These are phyloP conservation scores for Epinotia ramella DNA, from an alignment of 2,888 invertebrate species.

Conservation along the genomic window DNA sequence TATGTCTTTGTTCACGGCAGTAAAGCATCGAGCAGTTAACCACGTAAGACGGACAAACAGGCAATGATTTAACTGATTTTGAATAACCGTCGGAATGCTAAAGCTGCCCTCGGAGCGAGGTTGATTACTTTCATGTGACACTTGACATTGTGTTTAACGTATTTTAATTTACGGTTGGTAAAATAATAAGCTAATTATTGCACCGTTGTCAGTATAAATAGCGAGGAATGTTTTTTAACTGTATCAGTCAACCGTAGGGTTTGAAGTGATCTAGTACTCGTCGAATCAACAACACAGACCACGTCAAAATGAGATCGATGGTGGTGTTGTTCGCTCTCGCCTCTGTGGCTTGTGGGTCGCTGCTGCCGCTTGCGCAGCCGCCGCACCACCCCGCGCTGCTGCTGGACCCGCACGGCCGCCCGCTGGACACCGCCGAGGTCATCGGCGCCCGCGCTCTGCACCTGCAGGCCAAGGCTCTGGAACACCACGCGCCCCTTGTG, in stretches of 20 bases:
- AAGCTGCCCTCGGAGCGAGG: slow-evolving; percentile 55
- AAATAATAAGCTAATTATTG: slow-evolving; percentile 65
- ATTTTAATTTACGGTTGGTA: slow-evolving; percentile 57
- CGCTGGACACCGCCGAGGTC: slow-evolving; percentile 57
- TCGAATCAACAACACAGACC: slow-evolving; percentile 56
- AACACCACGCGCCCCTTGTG: slow-evolving; percentile 46
- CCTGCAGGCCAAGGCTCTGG: slow-evolving; percentile 54
- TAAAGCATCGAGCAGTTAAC: slow-evolving; percentile 23
- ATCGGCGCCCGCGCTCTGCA: slow-evolving; percentile 53
- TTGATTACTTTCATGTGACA: slow-evolving; percentile 74
- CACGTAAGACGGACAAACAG: slow-evolving; percentile 25
- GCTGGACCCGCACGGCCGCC: slow-evolving; percentile 54
- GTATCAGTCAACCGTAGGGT: slow-evolving; percentile 73
- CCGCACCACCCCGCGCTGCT: slow-evolving; percentile 54
- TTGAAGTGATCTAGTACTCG: slow-evolving; percentile 52
- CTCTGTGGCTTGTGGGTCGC: slow-evolving; percentile 72
- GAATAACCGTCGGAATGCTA: slow-evolving; percentile 41
- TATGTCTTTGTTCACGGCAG: neutral
- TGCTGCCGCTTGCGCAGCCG: slow-evolving; percentile 54
- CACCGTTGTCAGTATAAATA: slow-evolving; percentile 78
- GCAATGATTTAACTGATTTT: slow-evolving; percentile 41
- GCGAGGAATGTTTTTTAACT: slow-evolving; percentile 55
- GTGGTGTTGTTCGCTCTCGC: slow-evolving; percentile 80
- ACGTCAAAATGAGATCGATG: slow-evolving; percentile 62
- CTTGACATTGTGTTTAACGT: slow-evolving; percentile 74